Conservation (phyloP, 2,888 invertebrate species). For the Tuta absoluta region DNA sequence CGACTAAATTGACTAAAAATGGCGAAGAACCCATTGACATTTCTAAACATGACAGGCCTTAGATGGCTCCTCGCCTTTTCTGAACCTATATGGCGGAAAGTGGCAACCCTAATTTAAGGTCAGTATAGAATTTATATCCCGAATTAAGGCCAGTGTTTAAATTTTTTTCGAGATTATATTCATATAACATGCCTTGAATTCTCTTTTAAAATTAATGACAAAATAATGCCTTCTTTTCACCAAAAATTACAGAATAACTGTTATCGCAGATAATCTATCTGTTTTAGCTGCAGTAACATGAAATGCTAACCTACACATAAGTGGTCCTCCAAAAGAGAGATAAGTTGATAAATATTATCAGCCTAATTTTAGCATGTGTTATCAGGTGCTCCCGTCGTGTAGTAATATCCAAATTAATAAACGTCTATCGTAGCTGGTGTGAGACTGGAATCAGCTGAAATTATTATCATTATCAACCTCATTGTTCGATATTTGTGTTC, state of each 20-base stretch:
- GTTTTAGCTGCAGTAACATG: conserved; percentile 7
- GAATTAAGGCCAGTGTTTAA: no score
- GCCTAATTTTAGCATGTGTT: conserved; percentile 43
- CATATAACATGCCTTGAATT: no score
- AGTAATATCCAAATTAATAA: conserved; percentile 35
- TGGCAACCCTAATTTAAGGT: no score
- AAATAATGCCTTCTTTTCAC: no score
- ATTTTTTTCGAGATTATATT: no score
- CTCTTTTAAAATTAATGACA: no score
- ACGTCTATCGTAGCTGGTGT: conserved; percentile 15
- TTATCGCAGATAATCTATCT: not conserved
- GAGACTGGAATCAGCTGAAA: not conserved
- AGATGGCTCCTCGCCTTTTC: no score
- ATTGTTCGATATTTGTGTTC: not conserved
- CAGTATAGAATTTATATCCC: no score
- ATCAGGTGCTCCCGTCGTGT: conserved; percentile 44
- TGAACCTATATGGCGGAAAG: no score
- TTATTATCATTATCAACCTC: not conserved
- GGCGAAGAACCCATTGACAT: no score
- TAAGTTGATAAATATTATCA: conserved; percentile 27
- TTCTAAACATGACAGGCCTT: no score
- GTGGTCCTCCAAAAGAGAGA: conserved; percentile 16
- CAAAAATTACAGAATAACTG: not conserved
- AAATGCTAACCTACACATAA: conserved; percentile 8
- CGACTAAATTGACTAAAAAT: no score